These are phyloP conservation scores for Nymphalis polychloros DNA, from an alignment of 2,888 invertebrate species.

Conservation along the genomic window DNA sequence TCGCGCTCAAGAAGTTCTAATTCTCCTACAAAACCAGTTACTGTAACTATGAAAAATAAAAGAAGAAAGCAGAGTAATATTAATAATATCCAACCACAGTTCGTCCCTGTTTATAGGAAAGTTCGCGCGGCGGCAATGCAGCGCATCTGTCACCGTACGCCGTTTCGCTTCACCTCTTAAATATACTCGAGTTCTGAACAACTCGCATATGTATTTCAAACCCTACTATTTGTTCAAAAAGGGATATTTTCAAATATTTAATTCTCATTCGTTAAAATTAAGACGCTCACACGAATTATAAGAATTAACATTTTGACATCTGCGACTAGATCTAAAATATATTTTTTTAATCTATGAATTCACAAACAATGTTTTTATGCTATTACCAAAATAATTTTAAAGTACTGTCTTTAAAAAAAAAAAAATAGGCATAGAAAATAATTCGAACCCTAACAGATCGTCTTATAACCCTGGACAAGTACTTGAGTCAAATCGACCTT, in stretches of 20 bases:
- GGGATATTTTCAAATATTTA: background rate
- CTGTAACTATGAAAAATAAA: too few relatives aligned
- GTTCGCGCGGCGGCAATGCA: conserved; percentile 75
- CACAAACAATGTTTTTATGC: too few relatives aligned
- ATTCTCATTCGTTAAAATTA: background rate
- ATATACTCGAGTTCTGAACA: conserved; percentile 35
- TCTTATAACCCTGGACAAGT: too few relatives aligned
- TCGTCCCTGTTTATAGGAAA: conserved; percentile 54
- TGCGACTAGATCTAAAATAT: too few relatives aligned
- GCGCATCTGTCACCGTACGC: conserved; percentile 75
- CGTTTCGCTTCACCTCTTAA: conserved; percentile 35
- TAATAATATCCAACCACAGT: conserved; percentile 38
- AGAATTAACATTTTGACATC: background rate
- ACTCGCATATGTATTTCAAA: conserved; percentile 22
- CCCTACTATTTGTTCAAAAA: conserved; percentile 4
- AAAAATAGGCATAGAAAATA: too few relatives aligned
- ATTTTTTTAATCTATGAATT: too few relatives aligned
- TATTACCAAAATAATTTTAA: too few relatives aligned
- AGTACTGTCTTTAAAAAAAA: too few relatives aligned
- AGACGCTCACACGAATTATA: background rate
- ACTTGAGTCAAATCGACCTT: background rate
- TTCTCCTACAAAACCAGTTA: too few relatives aligned
- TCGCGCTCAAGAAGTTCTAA: too few relatives aligned
- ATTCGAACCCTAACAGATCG: too few relatives aligned
- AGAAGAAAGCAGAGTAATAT: too few relatives aligned